phyloP scores from a whole-genome alignment of 1,140 invertebrate genomes.

The Cotesia typhae region DNA sequence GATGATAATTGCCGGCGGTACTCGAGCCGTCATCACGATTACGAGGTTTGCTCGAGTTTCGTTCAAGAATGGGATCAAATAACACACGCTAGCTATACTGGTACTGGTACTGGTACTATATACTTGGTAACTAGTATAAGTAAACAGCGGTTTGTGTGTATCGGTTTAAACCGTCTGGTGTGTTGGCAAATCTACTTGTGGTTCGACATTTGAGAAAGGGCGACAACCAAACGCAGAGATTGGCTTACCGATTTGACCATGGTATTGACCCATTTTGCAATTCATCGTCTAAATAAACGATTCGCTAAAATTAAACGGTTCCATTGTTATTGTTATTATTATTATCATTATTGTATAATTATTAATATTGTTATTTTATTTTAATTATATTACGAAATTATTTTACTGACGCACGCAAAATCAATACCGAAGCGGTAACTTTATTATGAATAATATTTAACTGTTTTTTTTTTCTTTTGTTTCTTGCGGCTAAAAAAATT shows the following conservation, averaged over 20 bases:
- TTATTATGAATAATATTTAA: neutral
- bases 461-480: too few relatives aligned
- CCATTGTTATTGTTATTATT: too few relatives aligned
- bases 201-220: constrained; percentile 37
- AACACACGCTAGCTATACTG: neutral
- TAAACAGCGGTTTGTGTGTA: neutral
- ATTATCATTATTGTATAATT: too few relatives aligned
- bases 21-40: constrained; percentile 18
- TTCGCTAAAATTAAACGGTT: neutral
- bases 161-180: neutral
- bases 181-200: neutral
- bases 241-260: constrained; percentile 35
- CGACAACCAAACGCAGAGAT: constrained; percentile 41
- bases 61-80: constrained; percentile 29
- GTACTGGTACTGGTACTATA: neutral
- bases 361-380: neutral
- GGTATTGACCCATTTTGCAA: constrained; percentile 55
- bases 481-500: too few relatives aligned
- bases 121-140: neutral
- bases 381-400: neutral
- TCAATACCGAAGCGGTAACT: neutral
- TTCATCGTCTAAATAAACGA: constrained; percentile 41
- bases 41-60: constrained; percentile 26
- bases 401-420: neutral
- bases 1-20: constrained; percentile 35